phyloP scores from a whole-genome alignment of 2,888 invertebrate species.

The Nomada flava region DNA sequence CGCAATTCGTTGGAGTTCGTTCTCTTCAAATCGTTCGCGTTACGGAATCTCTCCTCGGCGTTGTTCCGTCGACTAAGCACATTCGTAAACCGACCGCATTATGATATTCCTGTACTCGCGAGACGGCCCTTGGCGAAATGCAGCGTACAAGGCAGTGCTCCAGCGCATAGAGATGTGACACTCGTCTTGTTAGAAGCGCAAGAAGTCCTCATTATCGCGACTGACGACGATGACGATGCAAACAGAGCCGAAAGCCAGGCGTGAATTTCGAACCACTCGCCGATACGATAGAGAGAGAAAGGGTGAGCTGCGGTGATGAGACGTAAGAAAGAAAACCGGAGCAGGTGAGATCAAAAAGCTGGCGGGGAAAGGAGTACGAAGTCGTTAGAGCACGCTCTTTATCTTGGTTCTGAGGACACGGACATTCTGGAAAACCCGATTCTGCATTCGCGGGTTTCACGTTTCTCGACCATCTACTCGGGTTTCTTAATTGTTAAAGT shows the following conservation, averaged over 20 bases:
- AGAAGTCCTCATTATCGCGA: slow-evolving; percentile 76
- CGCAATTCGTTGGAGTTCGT: slow-evolving; percentile 26
- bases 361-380: slow-evolving; percentile 17
- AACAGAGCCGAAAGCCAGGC: slow-evolving; percentile 35
- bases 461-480: not conserved
- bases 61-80: slow-evolving; percentile 64
- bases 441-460: slow-evolving; percentile 6
- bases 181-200: slow-evolving; percentile 76
- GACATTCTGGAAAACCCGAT: slow-evolving; percentile 7
- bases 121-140: slow-evolving; percentile 20
- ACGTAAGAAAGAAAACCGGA: slow-evolving; percentile 46
- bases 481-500: slow-evolving; percentile 43
- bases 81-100: slow-evolving; percentile 66
- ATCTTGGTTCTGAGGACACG: not conserved
- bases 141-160: slow-evolving; percentile 12
- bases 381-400: slow-evolving; percentile 56
- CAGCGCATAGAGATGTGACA: slow-evolving; percentile 64
- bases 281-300: not conserved
- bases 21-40: slow-evolving; percentile 43
- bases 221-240: slow-evolving; percentile 74
- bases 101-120: slow-evolving; percentile 60
- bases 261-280: slow-evolving; percentile 42
- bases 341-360: slow-evolving; percentile 34
- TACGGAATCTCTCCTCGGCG: slow-evolving; percentile 43
- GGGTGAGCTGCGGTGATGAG: slow-evolving; percentile 16